A percentile compares a stretch with the other conserved stretches of the same genome.
These are phyloP conservation scores for Lathronympha strigana DNA, from an alignment of 2,888 invertebrate species.

Conservation along the genomic window DNA sequence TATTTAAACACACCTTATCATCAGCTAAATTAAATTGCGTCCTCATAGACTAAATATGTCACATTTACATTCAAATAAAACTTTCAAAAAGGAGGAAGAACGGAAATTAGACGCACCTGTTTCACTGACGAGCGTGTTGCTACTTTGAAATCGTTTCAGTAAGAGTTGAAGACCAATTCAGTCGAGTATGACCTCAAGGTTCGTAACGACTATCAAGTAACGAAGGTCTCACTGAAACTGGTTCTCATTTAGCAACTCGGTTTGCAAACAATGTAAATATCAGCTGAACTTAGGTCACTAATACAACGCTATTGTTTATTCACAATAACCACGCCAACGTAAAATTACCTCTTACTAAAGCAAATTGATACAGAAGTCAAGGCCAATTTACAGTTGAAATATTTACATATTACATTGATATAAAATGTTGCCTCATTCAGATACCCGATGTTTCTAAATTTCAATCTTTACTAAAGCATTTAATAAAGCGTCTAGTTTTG, in stretches of 20 bases:
- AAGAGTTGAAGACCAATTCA: too few relatives aligned
- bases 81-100: neutral
- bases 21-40: neutral
- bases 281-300: constrained; percentile 22
- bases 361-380: neutral
- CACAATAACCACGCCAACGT: neutral
- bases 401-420: neutral
- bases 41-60: neutral
- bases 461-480: neutral
- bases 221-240: neutral
- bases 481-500: neutral
- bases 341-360: neutral
- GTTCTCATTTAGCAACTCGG: neutral
- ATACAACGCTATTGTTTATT: neutral
- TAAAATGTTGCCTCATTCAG: neutral
- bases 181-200: neutral
- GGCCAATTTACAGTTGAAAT: neutral
- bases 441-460: neutral
- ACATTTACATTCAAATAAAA: neutral
- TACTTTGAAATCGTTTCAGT: neutral
- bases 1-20: too few relatives aligned
- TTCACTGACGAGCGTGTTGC: neutral
- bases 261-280: neutral
- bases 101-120: constrained; percentile 3
- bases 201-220: neutral